Evolutionary conservation across 2,797 vertebrate species (phyloP).

Genomic region (Aulostomus chinensis): DNA sequence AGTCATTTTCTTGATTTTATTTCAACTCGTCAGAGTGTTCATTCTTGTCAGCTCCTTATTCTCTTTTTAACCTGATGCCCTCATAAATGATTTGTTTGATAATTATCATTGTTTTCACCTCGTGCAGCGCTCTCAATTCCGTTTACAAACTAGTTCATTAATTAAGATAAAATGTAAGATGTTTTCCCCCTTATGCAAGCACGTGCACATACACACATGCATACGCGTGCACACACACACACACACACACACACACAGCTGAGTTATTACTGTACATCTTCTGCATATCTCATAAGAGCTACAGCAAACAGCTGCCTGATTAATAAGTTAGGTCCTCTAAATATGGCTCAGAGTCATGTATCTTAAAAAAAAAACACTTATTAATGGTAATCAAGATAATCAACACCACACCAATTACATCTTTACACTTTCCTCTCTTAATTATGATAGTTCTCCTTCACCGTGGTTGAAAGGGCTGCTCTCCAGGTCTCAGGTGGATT

Average conservation of each 20-base stretch:
- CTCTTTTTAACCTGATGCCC: not conserved
- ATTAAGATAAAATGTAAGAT: constrained; percentile 15
- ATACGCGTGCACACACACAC: constrained; percentile 1
- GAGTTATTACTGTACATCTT: constrained; percentile 47
- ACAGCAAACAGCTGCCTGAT: constrained; percentile 83
- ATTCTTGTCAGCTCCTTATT: constrained; percentile 18
- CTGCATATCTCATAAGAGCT: constrained; percentile 70
- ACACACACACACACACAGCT: constrained; percentile 2
- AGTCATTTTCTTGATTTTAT: constrained; percentile 1
- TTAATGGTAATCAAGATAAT: constrained; percentile 82
- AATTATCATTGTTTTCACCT: not conserved
- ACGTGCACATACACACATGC: not conserved
- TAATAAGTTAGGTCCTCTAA: constrained; percentile 83
- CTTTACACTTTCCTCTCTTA: constrained; percentile 83
- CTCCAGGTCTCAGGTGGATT: constrained; percentile 80
- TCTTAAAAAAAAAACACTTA: constrained; percentile 81
- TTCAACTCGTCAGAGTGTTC: constrained; percentile 10
- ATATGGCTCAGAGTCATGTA: constrained; percentile 85
- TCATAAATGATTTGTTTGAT: constrained; percentile 15
- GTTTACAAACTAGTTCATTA: constrained; percentile 5
- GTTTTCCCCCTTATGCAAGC: constrained; percentile 4
- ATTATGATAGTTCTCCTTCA: constrained; percentile 79
- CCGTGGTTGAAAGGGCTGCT: constrained; percentile 63
- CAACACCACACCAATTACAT: constrained; percentile 81
- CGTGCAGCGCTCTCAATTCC: not conserved